Percentiles rank a stretch among this genome's conserved stretches.
Conservation (phyloP, 2,113 vertebrate species). For the Brienomyrus longianalis region DNA sequence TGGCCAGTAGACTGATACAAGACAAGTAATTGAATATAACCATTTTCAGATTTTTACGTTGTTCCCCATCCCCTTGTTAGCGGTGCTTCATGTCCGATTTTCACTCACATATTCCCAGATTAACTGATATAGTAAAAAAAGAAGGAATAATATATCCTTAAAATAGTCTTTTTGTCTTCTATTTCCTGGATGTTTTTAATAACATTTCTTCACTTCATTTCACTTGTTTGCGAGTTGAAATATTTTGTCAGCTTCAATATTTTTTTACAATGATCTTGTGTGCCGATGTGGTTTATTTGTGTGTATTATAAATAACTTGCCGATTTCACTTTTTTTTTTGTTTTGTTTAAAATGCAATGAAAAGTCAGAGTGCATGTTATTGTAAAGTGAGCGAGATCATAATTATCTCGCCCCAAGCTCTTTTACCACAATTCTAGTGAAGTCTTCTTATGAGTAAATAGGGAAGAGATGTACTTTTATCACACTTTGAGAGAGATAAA, state of each 20-base stretch:
- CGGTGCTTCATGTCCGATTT: not conserved
- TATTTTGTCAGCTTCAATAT: not conserved
- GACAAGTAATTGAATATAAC: not conserved
- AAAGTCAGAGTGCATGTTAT: not conserved
- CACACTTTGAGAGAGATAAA: not conserved
- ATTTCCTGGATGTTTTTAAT: not conserved
- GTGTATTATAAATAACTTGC: not conserved
- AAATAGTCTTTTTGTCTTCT: not conserved
- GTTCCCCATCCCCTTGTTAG: not conserved
- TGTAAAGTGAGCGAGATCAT: not conserved
- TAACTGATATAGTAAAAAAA: not conserved
- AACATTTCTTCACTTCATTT: not conserved
- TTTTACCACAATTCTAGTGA: not conserved
- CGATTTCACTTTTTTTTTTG: not conserved
- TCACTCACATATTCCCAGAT: not conserved
- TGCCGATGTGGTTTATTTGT: not conserved
- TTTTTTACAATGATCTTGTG: not conserved
- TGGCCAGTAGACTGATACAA: not conserved
- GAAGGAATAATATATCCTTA: not conserved
- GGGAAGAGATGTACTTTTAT: not conserved
- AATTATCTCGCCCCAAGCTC: not conserved
- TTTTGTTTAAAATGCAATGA: not conserved
- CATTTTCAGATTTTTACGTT: not conserved
- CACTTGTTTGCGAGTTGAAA: not conserved
- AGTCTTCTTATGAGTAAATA: not conserved